phyloP scores from a whole-genome alignment of 2,888 invertebrate species.

The Colletes collaris region DNA sequence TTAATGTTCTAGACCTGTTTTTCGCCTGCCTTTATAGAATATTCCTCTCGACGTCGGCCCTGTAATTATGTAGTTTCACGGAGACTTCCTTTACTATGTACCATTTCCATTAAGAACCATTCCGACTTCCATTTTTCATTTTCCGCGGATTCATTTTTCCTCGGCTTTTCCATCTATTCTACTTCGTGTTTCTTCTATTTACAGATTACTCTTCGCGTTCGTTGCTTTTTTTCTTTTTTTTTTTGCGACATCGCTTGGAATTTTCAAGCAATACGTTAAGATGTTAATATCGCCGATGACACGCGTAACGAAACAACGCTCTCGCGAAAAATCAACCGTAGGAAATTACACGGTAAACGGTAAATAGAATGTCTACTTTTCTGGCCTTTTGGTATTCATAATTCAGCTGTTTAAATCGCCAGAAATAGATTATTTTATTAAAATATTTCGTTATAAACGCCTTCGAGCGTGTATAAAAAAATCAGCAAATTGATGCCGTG shows the following conservation, averaged over 20 bases:
- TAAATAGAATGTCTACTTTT: no score
- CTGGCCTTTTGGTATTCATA: no score
- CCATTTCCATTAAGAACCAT: constrained; percentile 12
- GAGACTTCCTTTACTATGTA: constrained; percentile 6
- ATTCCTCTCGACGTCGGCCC: constrained; percentile 11
- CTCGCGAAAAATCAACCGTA: no score
- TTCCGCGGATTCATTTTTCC: not conserved
- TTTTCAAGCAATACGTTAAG: not conserved
- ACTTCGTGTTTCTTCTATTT: not conserved
- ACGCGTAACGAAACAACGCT: no score
- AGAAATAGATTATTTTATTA: no score
- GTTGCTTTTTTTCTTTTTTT: not conserved
- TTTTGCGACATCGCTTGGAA: no score
- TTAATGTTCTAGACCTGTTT: not conserved
- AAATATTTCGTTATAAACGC: no score
- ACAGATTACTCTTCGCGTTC: constrained; percentile 4
- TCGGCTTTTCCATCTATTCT: not conserved
- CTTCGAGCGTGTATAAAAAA: no score
- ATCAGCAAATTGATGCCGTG: no score
- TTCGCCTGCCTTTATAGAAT: not conserved
- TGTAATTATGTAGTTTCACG: constrained; percentile 13
- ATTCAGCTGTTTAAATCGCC: no score
- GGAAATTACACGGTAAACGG: no score
- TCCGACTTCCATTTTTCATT: constrained; percentile 7
- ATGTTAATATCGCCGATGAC: no score